A percentile compares a stretch with the other conserved stretches of the same genome.
phyloP scores from a whole-genome alignment of 2,113 vertebrate genomes.

The Orycteropus afer region DNA sequence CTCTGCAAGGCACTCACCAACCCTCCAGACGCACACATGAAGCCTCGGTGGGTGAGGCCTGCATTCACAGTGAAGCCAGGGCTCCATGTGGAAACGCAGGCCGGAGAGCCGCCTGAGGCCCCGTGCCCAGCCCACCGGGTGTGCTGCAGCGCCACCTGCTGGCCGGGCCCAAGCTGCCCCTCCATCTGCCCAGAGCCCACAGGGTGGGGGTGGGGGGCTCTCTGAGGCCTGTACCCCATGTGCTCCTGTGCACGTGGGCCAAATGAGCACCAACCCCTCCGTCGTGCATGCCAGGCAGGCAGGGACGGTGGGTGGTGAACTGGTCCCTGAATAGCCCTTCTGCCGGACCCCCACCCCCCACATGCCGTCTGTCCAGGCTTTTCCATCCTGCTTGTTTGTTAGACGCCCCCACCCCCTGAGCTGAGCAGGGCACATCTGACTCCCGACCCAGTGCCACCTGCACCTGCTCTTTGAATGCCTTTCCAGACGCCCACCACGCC shows the following conservation, averaged over 20 bases:
- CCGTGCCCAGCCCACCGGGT: rapidly evolving
- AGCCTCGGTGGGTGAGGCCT: no score
- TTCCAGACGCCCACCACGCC: no score
- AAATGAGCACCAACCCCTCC: no score
- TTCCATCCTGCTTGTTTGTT: no score
- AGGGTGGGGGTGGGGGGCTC: rapidly evolving
- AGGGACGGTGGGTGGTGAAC: background rate
- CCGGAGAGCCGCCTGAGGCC: no score
- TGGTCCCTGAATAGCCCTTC: background rate
- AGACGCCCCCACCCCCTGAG: no score
- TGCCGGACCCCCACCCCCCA: no score
- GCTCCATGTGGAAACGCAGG: background rate
- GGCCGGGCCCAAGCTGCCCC: rapidly evolving
- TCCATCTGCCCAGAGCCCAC: rapidly evolving
- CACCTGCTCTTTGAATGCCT: no score
- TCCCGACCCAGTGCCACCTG: no score
- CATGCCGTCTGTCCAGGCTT: no score
- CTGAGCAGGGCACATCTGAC: no score
- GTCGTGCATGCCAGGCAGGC: background rate
- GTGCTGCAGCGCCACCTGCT: background rate
- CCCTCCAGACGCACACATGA: rapidly evolving
- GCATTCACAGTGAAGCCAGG: no score
- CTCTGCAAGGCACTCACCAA: background rate
- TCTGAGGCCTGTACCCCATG: rapidly evolving
- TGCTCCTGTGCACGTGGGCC: rapidly evolving